Conservation (phyloP, 2,888 invertebrate genomes). For the Acleris emargana region DNA sequence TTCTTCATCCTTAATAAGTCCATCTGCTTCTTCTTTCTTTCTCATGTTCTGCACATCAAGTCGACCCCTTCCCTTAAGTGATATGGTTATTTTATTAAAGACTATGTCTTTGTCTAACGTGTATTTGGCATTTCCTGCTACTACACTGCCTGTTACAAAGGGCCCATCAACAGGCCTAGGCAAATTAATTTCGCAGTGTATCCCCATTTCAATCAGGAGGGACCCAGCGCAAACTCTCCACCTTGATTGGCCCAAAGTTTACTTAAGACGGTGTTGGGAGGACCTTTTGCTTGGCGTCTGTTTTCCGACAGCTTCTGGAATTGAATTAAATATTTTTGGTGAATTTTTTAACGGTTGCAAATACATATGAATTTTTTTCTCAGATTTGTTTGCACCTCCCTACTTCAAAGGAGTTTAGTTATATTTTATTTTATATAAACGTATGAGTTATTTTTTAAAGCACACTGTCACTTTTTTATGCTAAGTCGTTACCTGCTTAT, state of each 20-base stretch:
- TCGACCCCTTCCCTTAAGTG: conserved; percentile 21
- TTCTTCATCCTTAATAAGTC: conserved; percentile 24
- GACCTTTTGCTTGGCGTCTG: conserved; percentile 13
- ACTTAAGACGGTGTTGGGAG: conserved; percentile 5
- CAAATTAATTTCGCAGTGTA: conserved; percentile 31
- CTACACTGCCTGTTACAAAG: conserved; percentile 24
- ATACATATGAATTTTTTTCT: not conserved
- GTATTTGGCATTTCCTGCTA: conserved; percentile 20
- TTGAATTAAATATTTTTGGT: conserved; percentile 8
- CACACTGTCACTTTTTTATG: too few species aligned
- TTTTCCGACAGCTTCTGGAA: conserved; percentile 20
- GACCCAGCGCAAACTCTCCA: conserved; percentile 4
- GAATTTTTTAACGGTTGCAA: conserved; percentile 10
- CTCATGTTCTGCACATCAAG: conserved; percentile 22
- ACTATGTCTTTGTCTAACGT: conserved; percentile 21
- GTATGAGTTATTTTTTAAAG: too few species aligned
- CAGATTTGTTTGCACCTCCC: too few species aligned
- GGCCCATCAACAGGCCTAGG: conserved; percentile 10
- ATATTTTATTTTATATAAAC: too few species aligned
- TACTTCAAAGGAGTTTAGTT: too few species aligned
- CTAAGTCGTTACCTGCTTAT: too few species aligned
- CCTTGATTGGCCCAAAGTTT: conserved; percentile 15
- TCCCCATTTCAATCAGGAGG: conserved; percentile 30
- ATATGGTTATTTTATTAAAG: conserved; percentile 25
- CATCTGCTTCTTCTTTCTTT: conserved; percentile 25